Percentiles rank a stretch among this genome's conserved stretches.
Evolutionary conservation across 2,113 vertebrate species (phyloP).

Genomic region (Hippotragus niger): DNA sequence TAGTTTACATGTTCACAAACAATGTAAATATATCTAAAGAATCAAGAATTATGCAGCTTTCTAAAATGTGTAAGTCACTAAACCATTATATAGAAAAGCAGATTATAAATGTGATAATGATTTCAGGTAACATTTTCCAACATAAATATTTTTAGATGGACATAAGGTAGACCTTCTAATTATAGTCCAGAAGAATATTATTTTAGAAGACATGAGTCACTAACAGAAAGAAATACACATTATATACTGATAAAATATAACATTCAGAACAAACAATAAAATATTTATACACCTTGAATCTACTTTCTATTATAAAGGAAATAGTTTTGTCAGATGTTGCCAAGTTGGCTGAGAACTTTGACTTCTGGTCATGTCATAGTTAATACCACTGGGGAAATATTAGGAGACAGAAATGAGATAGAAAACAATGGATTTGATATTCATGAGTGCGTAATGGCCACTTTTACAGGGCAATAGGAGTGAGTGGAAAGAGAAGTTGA

Average conservation of each 20-base stretch:
- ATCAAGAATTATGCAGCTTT: not conserved
- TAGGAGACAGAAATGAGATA: not conserved
- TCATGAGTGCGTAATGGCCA: not conserved
- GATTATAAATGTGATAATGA: not conserved
- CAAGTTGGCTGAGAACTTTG: not conserved
- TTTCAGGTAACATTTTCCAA: not conserved
- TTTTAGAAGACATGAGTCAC: conserved; percentile 1
- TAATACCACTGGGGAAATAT: not conserved
- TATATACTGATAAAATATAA: not conserved
- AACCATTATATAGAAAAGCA: not conserved
- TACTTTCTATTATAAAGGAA: not conserved
- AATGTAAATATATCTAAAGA: not conserved
- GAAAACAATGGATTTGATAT: not conserved
- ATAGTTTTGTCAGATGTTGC: not conserved
- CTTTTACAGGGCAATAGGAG: not conserved
- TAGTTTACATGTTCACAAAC: not conserved
- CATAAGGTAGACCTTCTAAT: not conserved
- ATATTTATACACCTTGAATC: not conserved
- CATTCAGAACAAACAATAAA: not conserved
- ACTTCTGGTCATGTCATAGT: not conserved
- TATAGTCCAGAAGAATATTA: not conserved
- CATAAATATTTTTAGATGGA: not conserved
- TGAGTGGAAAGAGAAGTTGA: not conserved
- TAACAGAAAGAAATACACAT: not conserved
- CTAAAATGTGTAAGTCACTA: not conserved